Base-by-base conservation (phyloP, 2,797 vertebrate genomes). In the Melanotaenia nigrans region DNA sequence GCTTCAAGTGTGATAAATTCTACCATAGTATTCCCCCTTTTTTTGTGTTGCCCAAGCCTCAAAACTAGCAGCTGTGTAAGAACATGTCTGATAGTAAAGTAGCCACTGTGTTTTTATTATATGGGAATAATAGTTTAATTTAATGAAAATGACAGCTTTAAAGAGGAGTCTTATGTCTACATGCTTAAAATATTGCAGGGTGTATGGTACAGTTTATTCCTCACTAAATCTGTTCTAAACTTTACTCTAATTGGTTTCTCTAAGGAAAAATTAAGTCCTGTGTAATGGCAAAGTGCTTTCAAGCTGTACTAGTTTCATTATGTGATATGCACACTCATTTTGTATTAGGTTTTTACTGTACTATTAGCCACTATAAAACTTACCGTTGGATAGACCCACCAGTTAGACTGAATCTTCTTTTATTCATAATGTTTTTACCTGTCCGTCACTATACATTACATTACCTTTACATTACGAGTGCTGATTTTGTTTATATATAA, bases 401-500 rank as follows among this genome's bases (percentile, higher is more conserved):
- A 54, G 53, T 30, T 18, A 53, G 11, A 25, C 51, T 68, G 38
- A 63, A 60, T 69, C 63, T 49, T 22, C 4, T 58, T 65, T 53
- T 40, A 33, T 40, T 32, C n/a, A 0, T 64, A 56, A 5, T 65
- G 63, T 76, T 68, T 77, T 57, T 20, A 4, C 78, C 64, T 72
- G 38, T 51, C 40, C 7, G 28, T 61, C 79, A 36, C 68, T 85
- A 5, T 30, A 30, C 30, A 30, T 30, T 85, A 59, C 81, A 83
- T 72, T 30, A 30, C 30, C 14, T 81, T 71, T 61, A 75, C 54
- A 76, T 75, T 68, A 58, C 64, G 42, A 47, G 40, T 51, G 73
- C 70, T 73, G 73, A 80, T 86, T 83, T 6, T 13, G 2, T 72
- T n/a, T 85, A 74, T 42, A 77, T 65, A 71, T 75, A 76, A 71